A percentile compares a stretch with the other conserved stretches of the same genome.
Evolutionary conservation across 2,797 vertebrate genomes (phyloP).

Genomic region (Podargus strigoides): DNA sequence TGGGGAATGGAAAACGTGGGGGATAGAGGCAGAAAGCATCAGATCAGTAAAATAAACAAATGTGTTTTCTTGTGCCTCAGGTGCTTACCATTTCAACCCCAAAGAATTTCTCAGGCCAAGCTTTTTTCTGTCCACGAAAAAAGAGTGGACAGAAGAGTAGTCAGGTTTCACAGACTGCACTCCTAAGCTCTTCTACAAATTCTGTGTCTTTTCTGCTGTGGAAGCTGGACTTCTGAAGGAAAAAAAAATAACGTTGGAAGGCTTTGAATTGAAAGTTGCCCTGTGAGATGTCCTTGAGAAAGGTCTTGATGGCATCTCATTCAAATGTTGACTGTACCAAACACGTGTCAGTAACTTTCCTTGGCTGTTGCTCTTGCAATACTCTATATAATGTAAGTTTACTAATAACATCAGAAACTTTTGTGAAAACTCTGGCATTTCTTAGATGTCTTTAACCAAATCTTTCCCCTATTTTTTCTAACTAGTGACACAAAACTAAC

Average conservation of each 20-base stretch:
- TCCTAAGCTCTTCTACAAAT: neutral
- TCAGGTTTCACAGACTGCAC: neutral
- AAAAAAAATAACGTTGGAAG: neutral
- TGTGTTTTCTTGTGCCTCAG: neutral
- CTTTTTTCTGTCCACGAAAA: neutral
- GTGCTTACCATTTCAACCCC: neutral
- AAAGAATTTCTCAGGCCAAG: neutral
- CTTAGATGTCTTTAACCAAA: neutral
- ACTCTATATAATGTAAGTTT: neutral
- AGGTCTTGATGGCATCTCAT: neutral
- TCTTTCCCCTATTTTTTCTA: neutral
- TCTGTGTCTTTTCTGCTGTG: too few species aligned
- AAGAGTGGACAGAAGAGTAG: neutral
- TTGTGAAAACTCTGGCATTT: neutral
- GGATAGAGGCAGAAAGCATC: neutral
- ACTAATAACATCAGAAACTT: neutral
- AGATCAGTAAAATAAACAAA: neutral
- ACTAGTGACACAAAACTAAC: neutral
- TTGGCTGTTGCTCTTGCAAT: neutral
- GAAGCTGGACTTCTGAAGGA: neutral
- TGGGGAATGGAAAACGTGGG: neutral
- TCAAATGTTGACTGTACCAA: neutral
- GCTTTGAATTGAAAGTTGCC: neutral
- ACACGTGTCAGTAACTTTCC: neutral
- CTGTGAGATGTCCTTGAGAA: neutral